Percentiles rank a stretch among this genome's conserved stretches.
phyloP scores from a whole-genome alignment of 2,797 vertebrate genomes.

The Macropus fuliginosus region DNA sequence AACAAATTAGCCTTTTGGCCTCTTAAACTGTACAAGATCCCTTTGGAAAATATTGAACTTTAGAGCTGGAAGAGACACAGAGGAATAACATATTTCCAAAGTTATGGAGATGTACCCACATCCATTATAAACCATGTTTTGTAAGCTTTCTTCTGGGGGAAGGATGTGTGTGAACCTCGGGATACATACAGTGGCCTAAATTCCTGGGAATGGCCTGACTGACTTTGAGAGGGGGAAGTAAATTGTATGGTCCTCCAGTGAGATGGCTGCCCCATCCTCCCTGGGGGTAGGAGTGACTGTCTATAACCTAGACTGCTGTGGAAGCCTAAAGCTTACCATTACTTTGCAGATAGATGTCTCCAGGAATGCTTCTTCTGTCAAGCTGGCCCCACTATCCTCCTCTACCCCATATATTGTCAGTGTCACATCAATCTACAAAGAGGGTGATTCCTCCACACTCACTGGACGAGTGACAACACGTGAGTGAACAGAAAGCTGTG shows the following conservation, averaged over 20 bases:
- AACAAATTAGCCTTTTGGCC: slow-evolving; percentile 12
- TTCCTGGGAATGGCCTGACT: neutral
- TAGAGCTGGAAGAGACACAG: neutral
- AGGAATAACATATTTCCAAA: neutral
- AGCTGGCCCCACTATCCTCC: slow-evolving; percentile 91
- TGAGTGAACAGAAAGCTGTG: slow-evolving; percentile 83
- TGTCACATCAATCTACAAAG: slow-evolving; percentile 87
- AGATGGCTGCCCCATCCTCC: neutral
- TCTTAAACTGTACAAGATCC: neutral
- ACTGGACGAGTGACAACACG: slow-evolving; percentile 92
- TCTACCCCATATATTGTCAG: slow-evolving; percentile 92
- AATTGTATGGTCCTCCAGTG: neutral
- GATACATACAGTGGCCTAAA: neutral
- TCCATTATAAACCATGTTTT: neutral
- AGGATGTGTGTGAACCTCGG: neutral
- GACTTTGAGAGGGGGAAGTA: neutral
- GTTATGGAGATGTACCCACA: neutral
- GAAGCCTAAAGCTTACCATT: neutral
- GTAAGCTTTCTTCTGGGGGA: neutral
- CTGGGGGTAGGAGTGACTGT: neutral
- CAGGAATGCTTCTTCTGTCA: slow-evolving; percentile 86
- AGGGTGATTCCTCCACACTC: slow-evolving; percentile 89
- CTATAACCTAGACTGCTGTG: accelerated
- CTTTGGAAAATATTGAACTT: neutral
- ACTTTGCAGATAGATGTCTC: slow-evolving; percentile 88